Evolutionary conservation across 2,113 vertebrate genomes (phyloP).

Genomic region (Phalacrocorax brasilianus): DNA sequence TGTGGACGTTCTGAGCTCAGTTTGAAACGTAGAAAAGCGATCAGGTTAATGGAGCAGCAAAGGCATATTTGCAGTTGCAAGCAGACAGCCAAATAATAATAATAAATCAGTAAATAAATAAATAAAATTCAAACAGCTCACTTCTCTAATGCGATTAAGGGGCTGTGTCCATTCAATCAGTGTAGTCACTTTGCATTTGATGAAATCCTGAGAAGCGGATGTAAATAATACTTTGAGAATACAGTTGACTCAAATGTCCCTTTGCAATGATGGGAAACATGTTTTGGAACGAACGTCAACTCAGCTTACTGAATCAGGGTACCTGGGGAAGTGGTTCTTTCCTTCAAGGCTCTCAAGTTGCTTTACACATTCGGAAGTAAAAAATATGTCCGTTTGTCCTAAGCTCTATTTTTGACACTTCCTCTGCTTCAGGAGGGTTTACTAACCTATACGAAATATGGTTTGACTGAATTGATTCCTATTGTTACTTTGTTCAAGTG

Average conservation of each 20-base stretch:
- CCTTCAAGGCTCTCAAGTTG: neutral
- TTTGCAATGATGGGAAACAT: neutral
- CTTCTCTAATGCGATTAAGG: neutral
- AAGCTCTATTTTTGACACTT: neutral
- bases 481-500: neutral
- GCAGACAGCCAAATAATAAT: conserved; percentile 39
- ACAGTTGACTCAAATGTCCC: neutral
- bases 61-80: conserved; percentile 24
- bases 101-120: conserved; percentile 50
- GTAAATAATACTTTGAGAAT: neutral
- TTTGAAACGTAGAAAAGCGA: neutral
- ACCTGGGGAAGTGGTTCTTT: neutral
- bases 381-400: neutral
- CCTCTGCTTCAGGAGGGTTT: neutral
- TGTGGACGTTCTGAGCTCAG: neutral
- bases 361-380: neutral
- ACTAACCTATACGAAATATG: neutral
- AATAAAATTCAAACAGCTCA: neutral
- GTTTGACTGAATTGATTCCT: neutral
- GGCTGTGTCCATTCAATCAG: neutral
- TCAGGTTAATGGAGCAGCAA: conserved; percentile 25
- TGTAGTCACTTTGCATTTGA: neutral
- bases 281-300: neutral
- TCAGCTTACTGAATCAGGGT: neutral
- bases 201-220: conserved; percentile 10